Percentiles rank a stretch among this genome's conserved stretches.
These are phyloP conservation scores for Anabacerthia variegaticeps DNA, from an alignment of 2,797 vertebrate genomes.

Conservation along the genomic window DNA sequence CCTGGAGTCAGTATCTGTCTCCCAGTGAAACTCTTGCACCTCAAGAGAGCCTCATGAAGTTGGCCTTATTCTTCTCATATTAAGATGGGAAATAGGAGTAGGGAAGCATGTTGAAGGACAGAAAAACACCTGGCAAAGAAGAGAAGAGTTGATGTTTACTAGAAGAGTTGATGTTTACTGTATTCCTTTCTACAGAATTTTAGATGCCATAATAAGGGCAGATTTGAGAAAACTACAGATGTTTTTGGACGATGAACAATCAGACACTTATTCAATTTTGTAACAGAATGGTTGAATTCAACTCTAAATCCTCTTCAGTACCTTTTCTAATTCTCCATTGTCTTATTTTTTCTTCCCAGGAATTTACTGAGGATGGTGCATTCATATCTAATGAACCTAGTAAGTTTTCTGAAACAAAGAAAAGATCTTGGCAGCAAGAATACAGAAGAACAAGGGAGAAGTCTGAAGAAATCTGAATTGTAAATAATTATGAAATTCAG, in stretches of 20 bases:
- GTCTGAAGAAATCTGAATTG: not conserved
- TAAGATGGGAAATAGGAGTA: not conserved
- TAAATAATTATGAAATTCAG: not conserved
- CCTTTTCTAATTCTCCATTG: not conserved
- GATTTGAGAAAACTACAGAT: not conserved
- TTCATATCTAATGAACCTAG: not conserved
- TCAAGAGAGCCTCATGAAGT: not conserved
- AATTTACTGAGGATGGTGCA: not conserved
- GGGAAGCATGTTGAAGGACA: rapidly evolving
- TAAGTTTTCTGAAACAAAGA: not conserved
- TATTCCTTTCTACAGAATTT: not conserved
- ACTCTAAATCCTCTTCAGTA: not conserved
- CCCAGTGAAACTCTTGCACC: not conserved
- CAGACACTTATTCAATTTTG: not conserved
- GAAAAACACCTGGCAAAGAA: not conserved
- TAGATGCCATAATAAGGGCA: not conserved
- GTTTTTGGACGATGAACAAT: not conserved
- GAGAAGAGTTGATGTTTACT: not conserved
- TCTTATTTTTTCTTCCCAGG: not conserved
- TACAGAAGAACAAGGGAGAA: not conserved
- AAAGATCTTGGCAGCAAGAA: not conserved
- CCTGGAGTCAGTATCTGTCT: not conserved
- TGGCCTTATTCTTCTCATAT: not conserved
- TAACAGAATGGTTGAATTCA: not conserved
- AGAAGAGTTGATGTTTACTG: rapidly evolving